phyloP scores from a whole-genome alignment of 53 echinoderm and acorn worm genomes.

The Echinometra lucunter region DNA sequence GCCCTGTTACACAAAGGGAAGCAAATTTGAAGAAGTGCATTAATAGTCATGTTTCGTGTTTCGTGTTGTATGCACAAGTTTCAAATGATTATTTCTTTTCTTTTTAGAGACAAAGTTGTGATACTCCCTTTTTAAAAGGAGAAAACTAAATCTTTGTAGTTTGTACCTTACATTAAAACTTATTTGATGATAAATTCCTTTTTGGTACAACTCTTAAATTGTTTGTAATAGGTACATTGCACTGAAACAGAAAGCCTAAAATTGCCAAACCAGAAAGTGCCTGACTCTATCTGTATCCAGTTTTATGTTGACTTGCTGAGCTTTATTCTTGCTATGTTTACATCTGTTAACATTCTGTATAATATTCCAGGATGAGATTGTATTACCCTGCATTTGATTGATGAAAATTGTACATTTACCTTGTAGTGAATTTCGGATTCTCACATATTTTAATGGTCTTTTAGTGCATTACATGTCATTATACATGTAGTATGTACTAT shows the following conservation, averaged over 20 bases:
- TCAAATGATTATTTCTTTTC: background rate
- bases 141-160: background rate
- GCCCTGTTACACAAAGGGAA: background rate
- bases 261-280: slow-evolving; percentile 19
- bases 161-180: too few relatives aligned
- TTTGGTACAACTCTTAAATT: background rate
- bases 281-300: slow-evolving; percentile 8
- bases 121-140: background rate
- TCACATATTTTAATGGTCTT: background rate
- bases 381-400: too few relatives aligned
- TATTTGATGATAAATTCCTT: background rate
- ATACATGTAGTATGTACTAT: background rate
- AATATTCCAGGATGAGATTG: too few relatives aligned
- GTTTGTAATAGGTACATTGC: background rate
- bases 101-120: background rate
- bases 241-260: background rate
- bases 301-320: background rate
- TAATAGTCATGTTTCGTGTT: too few relatives aligned
- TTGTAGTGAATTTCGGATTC: background rate
- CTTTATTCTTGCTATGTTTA: background rate
- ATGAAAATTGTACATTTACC: background rate
- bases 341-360: too few relatives aligned
- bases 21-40: background rate
- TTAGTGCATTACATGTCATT: background rate
- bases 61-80: background rate